Conservation (phyloP, 2,888 invertebrate species). For the Protula sp. region DNA sequence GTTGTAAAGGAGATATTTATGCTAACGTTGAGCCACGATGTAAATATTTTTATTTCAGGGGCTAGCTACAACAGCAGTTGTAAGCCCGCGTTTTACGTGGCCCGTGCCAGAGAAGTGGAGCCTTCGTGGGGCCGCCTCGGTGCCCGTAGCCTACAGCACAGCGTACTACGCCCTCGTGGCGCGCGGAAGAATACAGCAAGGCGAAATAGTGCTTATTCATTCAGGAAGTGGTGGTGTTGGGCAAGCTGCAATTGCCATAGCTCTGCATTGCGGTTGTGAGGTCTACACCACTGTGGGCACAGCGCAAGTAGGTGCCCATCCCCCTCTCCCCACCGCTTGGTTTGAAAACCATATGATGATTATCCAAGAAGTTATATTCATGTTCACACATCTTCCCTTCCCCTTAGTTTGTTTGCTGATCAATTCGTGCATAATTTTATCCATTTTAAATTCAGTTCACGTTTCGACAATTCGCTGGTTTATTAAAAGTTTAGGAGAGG, state of each 20-base stretch:
- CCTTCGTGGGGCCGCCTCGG: slow-evolving; percentile 86
- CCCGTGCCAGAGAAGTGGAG: slow-evolving; percentile 80
- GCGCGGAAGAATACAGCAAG: slow-evolving; percentile 76
- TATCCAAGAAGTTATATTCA: no score
- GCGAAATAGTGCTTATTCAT: slow-evolving; percentile 85
- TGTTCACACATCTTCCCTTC: no score
- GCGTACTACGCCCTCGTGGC: slow-evolving; percentile 80
- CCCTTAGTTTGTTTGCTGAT: no score
- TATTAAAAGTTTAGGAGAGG: no score
- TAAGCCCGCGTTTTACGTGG: slow-evolving; percentile 71
- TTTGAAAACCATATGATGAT: no score
- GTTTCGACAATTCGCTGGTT: no score
- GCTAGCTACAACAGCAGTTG: slow-evolving; percentile 77
- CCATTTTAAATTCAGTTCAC: no score
- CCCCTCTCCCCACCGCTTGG: no score
- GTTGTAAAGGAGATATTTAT: no score
- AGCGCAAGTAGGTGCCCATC: slow-evolving; percentile 21
- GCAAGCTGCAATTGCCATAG: slow-evolving; percentile 92
- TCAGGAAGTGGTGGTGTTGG: slow-evolving; percentile 96
- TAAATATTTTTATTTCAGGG: slow-evolving; percentile 55
- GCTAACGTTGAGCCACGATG: no score
- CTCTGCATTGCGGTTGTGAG: slow-evolving; percentile 74
- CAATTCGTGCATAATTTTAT: no score
- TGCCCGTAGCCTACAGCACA: slow-evolving; percentile 90
- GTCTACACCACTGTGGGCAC: slow-evolving; percentile 77